Evolutionary conservation across 2,797 vertebrate species (phyloP), one percentile per base, ranked within the genome.

Genomic region (Zonotrichia albicollis): DNA sequence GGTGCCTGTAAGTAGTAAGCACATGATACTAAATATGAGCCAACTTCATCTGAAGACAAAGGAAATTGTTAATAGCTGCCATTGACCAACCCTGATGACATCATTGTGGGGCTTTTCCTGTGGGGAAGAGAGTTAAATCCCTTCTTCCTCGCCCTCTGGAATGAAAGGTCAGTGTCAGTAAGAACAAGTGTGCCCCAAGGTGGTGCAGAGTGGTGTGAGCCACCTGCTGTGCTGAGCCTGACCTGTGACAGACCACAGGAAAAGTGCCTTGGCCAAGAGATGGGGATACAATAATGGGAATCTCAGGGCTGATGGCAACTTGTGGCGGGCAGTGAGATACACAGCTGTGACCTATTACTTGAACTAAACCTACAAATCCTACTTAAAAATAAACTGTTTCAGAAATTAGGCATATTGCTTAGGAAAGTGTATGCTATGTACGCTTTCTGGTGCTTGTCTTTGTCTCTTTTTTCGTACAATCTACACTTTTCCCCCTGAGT

Each of bases 201-300:
- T 4, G 5, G 14, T 5, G 29, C 1, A 0, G 32, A 1, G 23
- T 42, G 20, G 4, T 40, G 26, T 27, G 32, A 72, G 14, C 9
- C 19, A 19, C 46, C 46, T n/a, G 13, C 43, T 54, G 4, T 6
- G 40, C 20, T 4, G 5, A 58, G 34, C 29, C 72, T 42, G 51
- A 23, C 13, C 29, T 5, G 1, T 16, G 55, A 62, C 19, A 51
- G 17, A 19, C 21, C 14, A 42, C 30, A 38, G 11, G 38, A 13
- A 72, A 84, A 66, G 42, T 3, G 18, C 9, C 30, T 50, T 54
- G 20, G 19, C 17, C 29, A 32, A 55, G 27, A 70, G 25, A 9
- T 16, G 18, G 6, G 9, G 17, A 81, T n/a, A 27, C 7, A 64
- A 18, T 13, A 40, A 30, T 7, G 6, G n/a, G 30, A 87, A 72